Percentiles rank a stretch among this genome's conserved stretches.
Conservation (phyloP, 2,113 vertebrate species). For the Rhinolophus sinicus region DNA sequence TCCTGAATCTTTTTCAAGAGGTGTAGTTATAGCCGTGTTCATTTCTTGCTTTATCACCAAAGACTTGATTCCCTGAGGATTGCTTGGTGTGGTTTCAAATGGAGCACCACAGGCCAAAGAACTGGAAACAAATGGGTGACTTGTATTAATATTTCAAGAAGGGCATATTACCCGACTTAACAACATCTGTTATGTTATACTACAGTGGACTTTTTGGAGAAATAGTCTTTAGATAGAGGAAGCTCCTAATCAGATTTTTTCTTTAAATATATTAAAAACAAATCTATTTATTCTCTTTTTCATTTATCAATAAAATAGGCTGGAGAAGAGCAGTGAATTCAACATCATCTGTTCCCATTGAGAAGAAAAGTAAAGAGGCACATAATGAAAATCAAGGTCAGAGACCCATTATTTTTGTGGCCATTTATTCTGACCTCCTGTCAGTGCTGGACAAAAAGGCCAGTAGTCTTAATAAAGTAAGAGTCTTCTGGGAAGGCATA, state of each 20-base stretch:
- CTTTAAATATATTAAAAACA: constrained; percentile 4
- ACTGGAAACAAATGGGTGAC: neutral
- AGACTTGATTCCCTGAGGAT: neutral
- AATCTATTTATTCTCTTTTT: neutral
- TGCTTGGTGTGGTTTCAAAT: neutral
- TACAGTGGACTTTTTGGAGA: neutral
- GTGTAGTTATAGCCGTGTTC: neutral
- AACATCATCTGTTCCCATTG: neutral
- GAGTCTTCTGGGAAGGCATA: neutral
- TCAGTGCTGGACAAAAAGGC: neutral
- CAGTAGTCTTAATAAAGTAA: constrained; percentile 30
- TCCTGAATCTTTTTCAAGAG: neutral
- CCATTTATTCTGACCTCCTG: constrained; percentile 42
- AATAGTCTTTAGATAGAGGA: constrained; percentile 27
- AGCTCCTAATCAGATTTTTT: neutral
- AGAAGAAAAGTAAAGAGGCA: constrained; percentile 29
- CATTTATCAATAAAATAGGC: neutral
- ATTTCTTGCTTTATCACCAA: neutral
- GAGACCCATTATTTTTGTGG: constrained; percentile 10
- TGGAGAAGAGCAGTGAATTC: constrained; percentile 1
- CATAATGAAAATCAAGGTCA: constrained; percentile 48
- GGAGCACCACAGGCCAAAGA: neutral
- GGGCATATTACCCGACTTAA: neutral
- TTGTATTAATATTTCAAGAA: neutral
- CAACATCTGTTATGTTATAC: constrained; percentile 21